phyloP scores from a whole-genome alignment of 1,140 invertebrate species.

The Yoshiicerus persimilis region DNA sequence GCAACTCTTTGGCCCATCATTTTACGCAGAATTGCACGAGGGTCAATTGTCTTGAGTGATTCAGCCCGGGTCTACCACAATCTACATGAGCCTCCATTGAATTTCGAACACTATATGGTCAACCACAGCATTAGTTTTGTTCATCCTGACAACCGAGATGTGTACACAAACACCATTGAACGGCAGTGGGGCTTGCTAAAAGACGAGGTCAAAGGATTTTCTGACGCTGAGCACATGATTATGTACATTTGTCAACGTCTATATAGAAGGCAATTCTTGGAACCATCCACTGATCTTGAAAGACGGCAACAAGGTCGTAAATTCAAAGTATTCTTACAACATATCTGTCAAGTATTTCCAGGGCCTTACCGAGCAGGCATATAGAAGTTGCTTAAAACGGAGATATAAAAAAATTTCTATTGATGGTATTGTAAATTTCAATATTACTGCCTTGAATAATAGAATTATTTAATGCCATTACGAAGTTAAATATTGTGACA shows the following conservation, averaged over 20 bases:
- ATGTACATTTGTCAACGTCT: no score
- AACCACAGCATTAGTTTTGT: constrained; percentile 33
- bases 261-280: no score
- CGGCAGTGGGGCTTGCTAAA: constrained; percentile 7
- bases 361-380: background rate
- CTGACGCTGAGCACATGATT: no score
- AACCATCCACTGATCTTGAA: no score
- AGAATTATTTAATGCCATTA: no score
- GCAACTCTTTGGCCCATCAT: constrained; percentile 28
- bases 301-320: background rate
- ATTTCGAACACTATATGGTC: constrained; percentile 22
- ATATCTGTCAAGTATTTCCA: background rate
- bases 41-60: constrained; percentile 17
- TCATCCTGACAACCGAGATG: constrained; percentile 10
- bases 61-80: constrained; percentile 16
- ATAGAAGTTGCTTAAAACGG: no score
- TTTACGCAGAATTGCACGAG: background rate
- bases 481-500: no score
- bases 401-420: no score
- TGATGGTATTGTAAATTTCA: no score
- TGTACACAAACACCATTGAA: constrained; percentile 33
- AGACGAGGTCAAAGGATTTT: background rate
- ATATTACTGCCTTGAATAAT: no score
- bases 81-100: background rate
- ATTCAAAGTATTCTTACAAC: background rate